phyloP scores from a whole-genome alignment of 2,113 vertebrate species.

The Amblyopsis rosae region DNA sequence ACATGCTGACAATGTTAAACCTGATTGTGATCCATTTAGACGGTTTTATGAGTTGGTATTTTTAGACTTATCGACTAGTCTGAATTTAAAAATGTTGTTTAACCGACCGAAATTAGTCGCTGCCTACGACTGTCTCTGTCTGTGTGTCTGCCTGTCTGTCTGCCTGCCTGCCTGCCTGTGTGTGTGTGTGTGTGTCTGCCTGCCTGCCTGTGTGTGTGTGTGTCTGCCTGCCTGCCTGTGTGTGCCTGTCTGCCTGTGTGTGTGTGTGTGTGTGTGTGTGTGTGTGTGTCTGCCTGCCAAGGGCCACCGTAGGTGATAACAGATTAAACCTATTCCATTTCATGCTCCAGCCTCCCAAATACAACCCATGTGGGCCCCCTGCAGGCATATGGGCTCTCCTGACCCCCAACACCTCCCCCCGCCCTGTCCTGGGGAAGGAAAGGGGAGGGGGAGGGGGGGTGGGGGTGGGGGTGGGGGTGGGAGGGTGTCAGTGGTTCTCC shows the following conservation, averaged over 20 bases:
- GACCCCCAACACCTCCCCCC: conserved; percentile 19
- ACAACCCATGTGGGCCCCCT: conserved; percentile 74
- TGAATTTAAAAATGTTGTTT: no score
- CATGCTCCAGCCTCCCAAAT: conserved; percentile 77
- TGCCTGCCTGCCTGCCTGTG: conserved; percentile 20
- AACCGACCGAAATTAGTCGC: no score
- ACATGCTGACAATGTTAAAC: no score
- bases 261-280: conserved; percentile 57
- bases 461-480: neutral
- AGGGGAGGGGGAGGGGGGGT: no score
- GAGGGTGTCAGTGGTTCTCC: conserved; percentile 44
- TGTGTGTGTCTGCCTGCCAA: conserved; percentile 37
- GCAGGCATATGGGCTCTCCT: conserved; percentile 54
- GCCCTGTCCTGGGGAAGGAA: neutral
- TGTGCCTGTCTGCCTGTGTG: conserved; percentile 26
- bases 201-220: no score
- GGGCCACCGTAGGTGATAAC: conserved; percentile 71
- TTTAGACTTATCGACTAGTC: no score
- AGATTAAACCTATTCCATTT: conserved; percentile 79
- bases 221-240: neutral
- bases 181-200: neutral
- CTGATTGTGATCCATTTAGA: no score
- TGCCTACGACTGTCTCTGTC: no score
- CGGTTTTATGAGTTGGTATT: no score
- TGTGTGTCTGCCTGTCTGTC: no score